Evolutionary conservation across 2,888 invertebrate species (phyloP), one percentile per base, ranked within the genome.

Genomic region (Melikaiella ostensackeni): DNA sequence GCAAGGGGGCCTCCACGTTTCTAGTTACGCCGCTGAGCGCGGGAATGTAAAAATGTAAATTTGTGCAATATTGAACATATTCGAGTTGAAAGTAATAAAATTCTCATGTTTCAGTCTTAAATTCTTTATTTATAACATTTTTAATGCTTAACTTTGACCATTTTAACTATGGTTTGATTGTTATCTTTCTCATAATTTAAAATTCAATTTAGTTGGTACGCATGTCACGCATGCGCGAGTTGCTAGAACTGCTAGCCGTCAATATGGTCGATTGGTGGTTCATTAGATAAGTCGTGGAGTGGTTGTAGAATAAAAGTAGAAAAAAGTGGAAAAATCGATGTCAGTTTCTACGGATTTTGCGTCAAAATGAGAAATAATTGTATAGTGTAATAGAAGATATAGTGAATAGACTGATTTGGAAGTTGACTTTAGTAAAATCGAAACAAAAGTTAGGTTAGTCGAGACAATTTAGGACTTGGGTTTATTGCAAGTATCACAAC

Each of bases 361-460:
- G n/a, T 50, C n/a, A 70, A 30, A 50, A 70, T 70, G 30, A 11
- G 33, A 19, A 50, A 33, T 70, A 50, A 70, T 30, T n/a, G 50
- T 50, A 7, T 30, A 30, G n/a, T 30, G 46, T 50, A n/a, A 30
- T 30, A 1, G 9, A 8, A n/a, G 6, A 30, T 50, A n/a, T 33
- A 70, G 46, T 27, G 13, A 24, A 16, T 42, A 27, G 6, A 42
- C 21, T 16, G 7, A 21, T 24, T 19, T 46, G 8, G 6, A 11
- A 66, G 27, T 66, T 42, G 42, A 66, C 46, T 66, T 3, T 2
- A 24, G n/a, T 19, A 70, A 50, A 70, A 50, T 50, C 46, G n/a
- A 30, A 30, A 70, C 42, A 64, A 70, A 70, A 70, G 46, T 70
- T 50, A 50, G 27, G 70, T 27, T 70, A 70, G 9, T 19, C 11